These are phyloP conservation scores for Criorhina ranunculi DNA, from an alignment of 2,888 invertebrate genomes.

Conservation along the genomic window DNA sequence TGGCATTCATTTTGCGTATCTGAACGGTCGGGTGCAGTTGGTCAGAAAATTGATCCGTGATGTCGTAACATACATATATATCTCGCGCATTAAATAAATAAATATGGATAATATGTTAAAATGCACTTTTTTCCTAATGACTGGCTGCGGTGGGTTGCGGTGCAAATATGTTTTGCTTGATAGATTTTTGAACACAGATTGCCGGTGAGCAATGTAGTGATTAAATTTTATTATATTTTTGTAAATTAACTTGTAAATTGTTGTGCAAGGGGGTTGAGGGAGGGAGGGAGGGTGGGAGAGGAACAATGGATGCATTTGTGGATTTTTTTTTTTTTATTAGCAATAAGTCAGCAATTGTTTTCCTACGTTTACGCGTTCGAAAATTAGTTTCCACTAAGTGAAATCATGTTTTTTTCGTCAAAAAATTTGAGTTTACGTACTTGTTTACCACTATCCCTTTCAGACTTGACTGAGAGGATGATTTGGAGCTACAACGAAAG, in stretches of 20 bases:
- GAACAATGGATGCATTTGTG: too few relatives aligned
- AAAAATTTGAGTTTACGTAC: too few relatives aligned
- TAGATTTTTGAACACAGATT: conserved; percentile 61
- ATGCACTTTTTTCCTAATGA: conserved; percentile 74
- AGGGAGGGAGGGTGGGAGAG: too few relatives aligned
- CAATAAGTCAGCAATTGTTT: too few relatives aligned
- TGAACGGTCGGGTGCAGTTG: conserved; percentile 69
- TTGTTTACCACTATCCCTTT: too few relatives aligned
- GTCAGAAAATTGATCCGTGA: conserved; percentile 75
- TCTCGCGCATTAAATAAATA: conserved; percentile 67
- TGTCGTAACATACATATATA: conserved; percentile 60
- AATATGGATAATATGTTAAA: conserved; percentile 63
- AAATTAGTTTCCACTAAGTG: too few relatives aligned
- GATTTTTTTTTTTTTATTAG: too few relatives aligned
- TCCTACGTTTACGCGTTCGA: too few relatives aligned
- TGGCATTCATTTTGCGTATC: conserved; percentile 25
- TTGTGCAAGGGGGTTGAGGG: too few relatives aligned
- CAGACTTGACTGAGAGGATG: too few relatives aligned
- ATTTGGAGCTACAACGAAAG: too few relatives aligned
- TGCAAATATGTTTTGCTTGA: conserved; percentile 60
- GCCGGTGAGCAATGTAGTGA: conserved; percentile 33
- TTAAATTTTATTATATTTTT: conserved; percentile 55
- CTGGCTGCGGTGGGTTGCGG: conserved; percentile 55
- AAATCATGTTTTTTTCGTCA: too few relatives aligned
- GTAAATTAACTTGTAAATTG: conserved; percentile 41